phyloP scores from a whole-genome alignment of 2,797 vertebrate genomes.

The Coregonus sp. region DNA sequence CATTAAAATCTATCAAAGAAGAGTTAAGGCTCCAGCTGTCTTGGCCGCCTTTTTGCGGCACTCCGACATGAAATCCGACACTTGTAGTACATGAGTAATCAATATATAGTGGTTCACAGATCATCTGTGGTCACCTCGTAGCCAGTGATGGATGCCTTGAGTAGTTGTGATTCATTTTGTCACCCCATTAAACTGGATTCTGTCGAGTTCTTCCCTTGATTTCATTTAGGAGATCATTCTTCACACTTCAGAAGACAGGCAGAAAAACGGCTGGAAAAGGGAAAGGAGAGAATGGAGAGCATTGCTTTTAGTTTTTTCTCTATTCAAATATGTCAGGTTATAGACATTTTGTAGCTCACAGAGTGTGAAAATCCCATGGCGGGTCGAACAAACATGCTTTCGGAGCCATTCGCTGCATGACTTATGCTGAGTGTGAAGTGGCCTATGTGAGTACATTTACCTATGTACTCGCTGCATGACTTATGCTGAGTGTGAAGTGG shows the following conservation, averaged over 20 bases:
- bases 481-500: slow-evolving; percentile 84
- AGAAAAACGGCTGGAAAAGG: slow-evolving; percentile 53
- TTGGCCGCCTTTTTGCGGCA: slow-evolving; percentile 84
- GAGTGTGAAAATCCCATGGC: slow-evolving; percentile 85
- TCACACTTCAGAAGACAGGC: slow-evolving; percentile 84
- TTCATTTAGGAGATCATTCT: slow-evolving; percentile 88
- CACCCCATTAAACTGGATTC: slow-evolving; percentile 93
- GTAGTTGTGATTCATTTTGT: slow-evolving; percentile 92
- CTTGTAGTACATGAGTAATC: slow-evolving; percentile 94
- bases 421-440: slow-evolving; percentile 84
- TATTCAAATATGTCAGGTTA: slow-evolving; percentile 89
- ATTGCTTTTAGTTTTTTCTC: slow-evolving; percentile 83
- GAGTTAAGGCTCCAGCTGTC: slow-evolving; percentile 87
- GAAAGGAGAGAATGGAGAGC: slow-evolving; percentile 43
- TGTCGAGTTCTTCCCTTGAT: slow-evolving; percentile 86
- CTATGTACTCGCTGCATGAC: slow-evolving; percentile 80
- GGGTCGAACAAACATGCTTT: slow-evolving; percentile 87
- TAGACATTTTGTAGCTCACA: slow-evolving; percentile 87
- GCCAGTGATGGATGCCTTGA: slow-evolving; percentile 88
- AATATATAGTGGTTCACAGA: slow-evolving; percentile 94
- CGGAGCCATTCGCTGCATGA: slow-evolving; percentile 79
- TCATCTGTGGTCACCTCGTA: slow-evolving; percentile 92
- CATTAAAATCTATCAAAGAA: slow-evolving; percentile 96
- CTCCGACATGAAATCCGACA: slow-evolving; percentile 92
- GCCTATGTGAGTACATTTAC: slow-evolving; percentile 84